These are phyloP conservation scores for Siniperca scherzeri DNA, from an alignment of 2,797 vertebrate genomes.

Conservation along the genomic window DNA sequence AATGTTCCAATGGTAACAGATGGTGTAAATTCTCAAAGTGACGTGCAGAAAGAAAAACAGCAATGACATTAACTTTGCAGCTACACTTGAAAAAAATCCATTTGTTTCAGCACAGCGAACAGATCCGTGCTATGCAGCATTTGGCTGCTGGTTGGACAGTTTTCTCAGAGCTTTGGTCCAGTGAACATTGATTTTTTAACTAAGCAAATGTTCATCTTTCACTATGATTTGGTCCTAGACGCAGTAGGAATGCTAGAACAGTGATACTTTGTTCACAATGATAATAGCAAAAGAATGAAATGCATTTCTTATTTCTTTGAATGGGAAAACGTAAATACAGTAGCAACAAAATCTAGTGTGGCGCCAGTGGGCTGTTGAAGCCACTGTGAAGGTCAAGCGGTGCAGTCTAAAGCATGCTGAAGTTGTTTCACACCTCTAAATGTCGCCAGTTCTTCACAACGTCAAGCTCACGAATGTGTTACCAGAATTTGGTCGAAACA, in stretches of 20 bases:
- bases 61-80: conserved; percentile 27
- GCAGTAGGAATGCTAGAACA: not conserved
- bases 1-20: not conserved
- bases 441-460: not conserved
- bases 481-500: not conserved
- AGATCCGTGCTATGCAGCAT: not conserved
- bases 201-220: conserved; percentile 4
- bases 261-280: not conserved
- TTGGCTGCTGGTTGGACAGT: conserved; percentile 22
- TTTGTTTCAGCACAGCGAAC: conserved; percentile 11
- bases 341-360: not conserved
- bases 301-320: not conserved
- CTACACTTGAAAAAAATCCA: not conserved
- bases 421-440: conserved; percentile 5
- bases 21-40: not conserved
- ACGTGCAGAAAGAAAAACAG: conserved; percentile 3
- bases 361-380: not conserved
- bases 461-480: not conserved
- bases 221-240: not conserved
- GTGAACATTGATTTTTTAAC: conserved; percentile 28
- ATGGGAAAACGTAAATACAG: not conserved
- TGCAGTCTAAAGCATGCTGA: not conserved
- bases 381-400: not conserved
- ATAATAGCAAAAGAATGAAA: not conserved
- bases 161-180: conserved; percentile 14